A percentile compares a stretch with the other conserved stretches of the same genome.
phyloP scores from a whole-genome alignment of 2,888 invertebrate species.

The Folsomia manolachei region DNA sequence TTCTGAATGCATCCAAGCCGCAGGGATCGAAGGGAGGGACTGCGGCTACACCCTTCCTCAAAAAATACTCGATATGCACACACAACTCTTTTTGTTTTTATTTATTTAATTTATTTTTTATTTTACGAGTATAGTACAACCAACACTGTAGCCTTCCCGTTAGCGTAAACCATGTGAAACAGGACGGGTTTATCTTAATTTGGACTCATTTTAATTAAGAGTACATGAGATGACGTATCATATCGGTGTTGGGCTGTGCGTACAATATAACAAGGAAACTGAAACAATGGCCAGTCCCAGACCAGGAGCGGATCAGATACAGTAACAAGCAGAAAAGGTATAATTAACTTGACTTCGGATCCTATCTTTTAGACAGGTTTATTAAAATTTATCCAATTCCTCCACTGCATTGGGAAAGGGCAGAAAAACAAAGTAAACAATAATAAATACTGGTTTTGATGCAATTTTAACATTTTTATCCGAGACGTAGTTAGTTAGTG shows the following conservation, averaged over 20 bases:
- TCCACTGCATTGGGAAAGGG: neutral
- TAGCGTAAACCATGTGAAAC: neutral
- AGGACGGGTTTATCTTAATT: neutral
- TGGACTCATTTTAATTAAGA: neutral
- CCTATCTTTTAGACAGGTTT: neutral
- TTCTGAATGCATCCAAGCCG: too few relatives aligned
- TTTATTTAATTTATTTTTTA: too few relatives aligned
- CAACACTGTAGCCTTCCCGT: too few relatives aligned
- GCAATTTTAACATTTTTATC: too few relatives aligned
- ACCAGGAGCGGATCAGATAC: too few relatives aligned
- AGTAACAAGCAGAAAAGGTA: neutral
- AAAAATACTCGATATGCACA: too few relatives aligned
- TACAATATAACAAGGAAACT: too few relatives aligned
- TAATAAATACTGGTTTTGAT: neutral
- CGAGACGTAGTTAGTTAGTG: too few relatives aligned
- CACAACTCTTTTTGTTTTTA: too few relatives aligned
- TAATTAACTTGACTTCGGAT: neutral
- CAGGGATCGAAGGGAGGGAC: too few relatives aligned
- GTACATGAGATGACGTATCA: neutral
- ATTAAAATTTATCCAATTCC: too few relatives aligned
- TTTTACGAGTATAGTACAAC: neutral
- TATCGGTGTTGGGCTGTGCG: too few relatives aligned
- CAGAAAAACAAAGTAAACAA: neutral
- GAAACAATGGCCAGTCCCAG: neutral
- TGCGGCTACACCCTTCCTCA: neutral